Percentiles rank a stretch among this genome's conserved stretches.
Evolutionary conservation across 2,888 invertebrate species (phyloP).

Genomic region (Limnephilus marmoratus): DNA sequence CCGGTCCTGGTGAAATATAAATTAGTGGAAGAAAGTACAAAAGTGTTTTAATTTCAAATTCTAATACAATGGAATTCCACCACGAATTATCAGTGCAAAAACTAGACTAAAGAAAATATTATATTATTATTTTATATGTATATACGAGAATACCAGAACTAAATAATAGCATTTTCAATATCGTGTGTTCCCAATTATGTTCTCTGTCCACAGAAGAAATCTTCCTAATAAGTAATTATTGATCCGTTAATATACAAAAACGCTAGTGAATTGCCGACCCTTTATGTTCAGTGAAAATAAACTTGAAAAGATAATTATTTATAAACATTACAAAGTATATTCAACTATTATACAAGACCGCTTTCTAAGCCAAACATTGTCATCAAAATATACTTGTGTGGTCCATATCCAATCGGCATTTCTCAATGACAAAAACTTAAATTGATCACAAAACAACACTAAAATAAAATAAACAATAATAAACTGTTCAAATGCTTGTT

Average conservation of each 20-base stretch:
- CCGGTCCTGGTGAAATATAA: too few relatives aligned
- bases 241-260: not conserved
- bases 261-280: not conserved
- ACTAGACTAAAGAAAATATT: too few relatives aligned
- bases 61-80: too few relatives aligned
- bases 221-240: not conserved
- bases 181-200: too few relatives aligned
- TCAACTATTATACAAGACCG: not conserved
- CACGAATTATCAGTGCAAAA: too few relatives aligned
- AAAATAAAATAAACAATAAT: not conserved
- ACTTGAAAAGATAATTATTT: not conserved
- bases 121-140: too few relatives aligned
- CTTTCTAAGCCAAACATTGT: not conserved
- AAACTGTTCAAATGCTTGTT: not conserved
- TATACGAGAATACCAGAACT: too few relatives aligned
- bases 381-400: not conserved
- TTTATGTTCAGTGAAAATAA: not conserved
- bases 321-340: not conserved
- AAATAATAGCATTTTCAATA: too few relatives aligned
- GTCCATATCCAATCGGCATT: not conserved
- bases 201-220: too few relatives aligned
- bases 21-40: too few relatives aligned
- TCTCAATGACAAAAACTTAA: not conserved
- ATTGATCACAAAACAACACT: not conserved
- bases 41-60: too few relatives aligned